phyloP scores from a whole-genome alignment of 1,140 invertebrate genomes.

The Lamellibrachia luymesi region DNA sequence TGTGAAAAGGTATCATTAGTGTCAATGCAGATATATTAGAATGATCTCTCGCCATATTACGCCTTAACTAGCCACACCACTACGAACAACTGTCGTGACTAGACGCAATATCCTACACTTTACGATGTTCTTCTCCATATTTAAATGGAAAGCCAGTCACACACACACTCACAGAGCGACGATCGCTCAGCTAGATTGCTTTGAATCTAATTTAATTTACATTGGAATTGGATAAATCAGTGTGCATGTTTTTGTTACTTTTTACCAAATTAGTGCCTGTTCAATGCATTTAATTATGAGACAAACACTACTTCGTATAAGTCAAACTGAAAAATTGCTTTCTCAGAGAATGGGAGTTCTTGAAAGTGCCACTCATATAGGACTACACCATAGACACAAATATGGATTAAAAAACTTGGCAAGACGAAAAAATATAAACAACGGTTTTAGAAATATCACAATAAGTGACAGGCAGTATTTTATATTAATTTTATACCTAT shows the following conservation, averaged over 20 bases:
- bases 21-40: background rate
- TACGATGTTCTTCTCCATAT: background rate
- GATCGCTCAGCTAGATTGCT: background rate
- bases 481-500: background rate
- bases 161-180: background rate
- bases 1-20: background rate
- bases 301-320: background rate
- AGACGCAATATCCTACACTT: background rate
- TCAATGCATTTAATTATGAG: background rate
- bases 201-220: conserved; percentile 2
- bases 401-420: too few species aligned
- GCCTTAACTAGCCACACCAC: background rate
- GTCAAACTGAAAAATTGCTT: background rate
- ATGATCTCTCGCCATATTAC: background rate
- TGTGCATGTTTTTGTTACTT: background rate
- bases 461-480: background rate
- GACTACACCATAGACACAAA: too few species aligned
- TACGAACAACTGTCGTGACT: background rate
- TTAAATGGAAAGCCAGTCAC: background rate
- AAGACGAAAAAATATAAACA: background rate
- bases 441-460: background rate
- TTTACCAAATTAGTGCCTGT: background rate
- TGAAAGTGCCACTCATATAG: background rate
- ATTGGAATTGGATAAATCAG: background rate
- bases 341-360: background rate